Evolutionary conservation across 2,797 vertebrate genomes (phyloP), one percentile per base, ranked within the genome.

Genomic region (Euphonia xanthogaster): DNA sequence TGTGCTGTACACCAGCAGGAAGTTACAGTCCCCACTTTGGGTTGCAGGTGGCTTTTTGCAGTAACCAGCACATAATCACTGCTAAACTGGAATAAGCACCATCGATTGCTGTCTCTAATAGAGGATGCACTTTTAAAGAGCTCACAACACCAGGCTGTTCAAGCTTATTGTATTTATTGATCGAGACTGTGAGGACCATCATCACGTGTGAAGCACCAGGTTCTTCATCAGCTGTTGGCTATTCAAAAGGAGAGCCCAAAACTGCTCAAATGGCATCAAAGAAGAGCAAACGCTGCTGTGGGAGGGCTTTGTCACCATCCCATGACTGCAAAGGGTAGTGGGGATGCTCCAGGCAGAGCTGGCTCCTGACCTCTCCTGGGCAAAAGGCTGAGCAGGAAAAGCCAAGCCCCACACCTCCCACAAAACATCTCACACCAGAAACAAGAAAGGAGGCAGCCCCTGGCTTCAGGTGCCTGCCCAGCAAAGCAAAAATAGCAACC

Each of bases 141-240:
- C 94, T 93, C 37, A 8, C 84, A 91, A 74, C 45, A 39, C 48
- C 17, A 18, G 24, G 25, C 37, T 60, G 20, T n/a, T 85, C 48
- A 57, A 82, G 57, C 72, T 91, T 48, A 31, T 82, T 80, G 82
- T 82, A 6, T 58, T 83, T 94, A 96, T 93, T 70, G 93, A 96
- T 84, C 31, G 30, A 82, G 81, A 14, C 60, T 48, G 3, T 5
- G 25, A 75, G 71, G 60, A 21, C 39, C 15, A 0, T 31, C 40
- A 76, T 47, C 75, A 44, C 55, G 30, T 3, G 19, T 35, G 44
- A 44, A 44, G 48, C 67, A 24, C 31, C 47, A 23, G 11, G 53
- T 50, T 67, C 17, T 88, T 63, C 11, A 23, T 63, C 78, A 51
- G 7, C 9, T 12, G 5, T 4, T 2, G 13, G 25, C 40, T 77